Evolutionary conservation across 1,140 invertebrate genomes (phyloP).

Genomic region (Limonius californicus): DNA sequence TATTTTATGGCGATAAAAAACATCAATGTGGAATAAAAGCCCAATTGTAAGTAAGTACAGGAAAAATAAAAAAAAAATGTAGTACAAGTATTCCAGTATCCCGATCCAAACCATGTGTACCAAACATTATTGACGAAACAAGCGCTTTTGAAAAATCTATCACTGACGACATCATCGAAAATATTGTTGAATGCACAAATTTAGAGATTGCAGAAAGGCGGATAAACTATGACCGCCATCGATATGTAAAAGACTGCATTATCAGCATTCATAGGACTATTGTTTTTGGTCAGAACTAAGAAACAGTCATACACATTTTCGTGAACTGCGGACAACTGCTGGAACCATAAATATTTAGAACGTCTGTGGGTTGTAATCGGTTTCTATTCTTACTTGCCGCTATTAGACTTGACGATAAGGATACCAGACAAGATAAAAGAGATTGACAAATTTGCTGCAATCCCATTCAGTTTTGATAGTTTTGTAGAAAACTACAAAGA

Average conservation of each 20-base stretch:
- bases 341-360: too few relatives aligned
- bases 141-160: background rate
- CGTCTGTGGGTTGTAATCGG: too few relatives aligned
- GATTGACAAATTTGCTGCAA: too few relatives aligned
- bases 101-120: background rate
- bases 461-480: background rate
- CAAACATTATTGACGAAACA: background rate
- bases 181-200: too few relatives aligned
- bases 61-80: background rate
- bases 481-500: background rate
- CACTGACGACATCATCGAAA: too few relatives aligned
- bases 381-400: background rate
- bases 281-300: background rate
- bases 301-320: background rate
- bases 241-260: background rate
- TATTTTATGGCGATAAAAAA: background rate
- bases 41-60: background rate
- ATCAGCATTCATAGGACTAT: background rate
- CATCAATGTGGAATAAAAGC: background rate
- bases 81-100: background rate
- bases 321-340: background rate
- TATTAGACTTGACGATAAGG: background rate
- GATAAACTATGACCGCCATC: background rate
- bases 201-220: background rate
- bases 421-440: background rate